These are phyloP conservation scores for Girardinus metallicus DNA, from an alignment of 2,797 vertebrate genomes.

Conservation along the genomic window DNA sequence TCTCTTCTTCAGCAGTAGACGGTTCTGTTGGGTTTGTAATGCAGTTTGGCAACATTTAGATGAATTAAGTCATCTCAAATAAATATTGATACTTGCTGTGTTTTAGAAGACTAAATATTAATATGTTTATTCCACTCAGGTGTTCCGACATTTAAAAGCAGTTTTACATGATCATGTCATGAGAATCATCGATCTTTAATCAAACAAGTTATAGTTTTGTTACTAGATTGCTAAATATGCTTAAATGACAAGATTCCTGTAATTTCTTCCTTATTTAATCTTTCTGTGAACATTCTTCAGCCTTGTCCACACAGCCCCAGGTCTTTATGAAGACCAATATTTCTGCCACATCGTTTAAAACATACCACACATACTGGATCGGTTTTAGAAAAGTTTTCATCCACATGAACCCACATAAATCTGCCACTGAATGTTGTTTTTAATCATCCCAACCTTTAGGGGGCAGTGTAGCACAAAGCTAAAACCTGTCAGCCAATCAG, in stretches of 20 bases:
- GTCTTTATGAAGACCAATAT: background rate
- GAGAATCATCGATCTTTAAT: background rate
- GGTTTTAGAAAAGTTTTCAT: background rate
- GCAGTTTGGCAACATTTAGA: background rate
- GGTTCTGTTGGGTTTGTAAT: background rate
- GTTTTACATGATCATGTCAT: background rate
- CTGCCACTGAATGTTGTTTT: background rate
- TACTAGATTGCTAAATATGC: background rate
- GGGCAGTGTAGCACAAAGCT: background rate
- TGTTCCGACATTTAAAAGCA: background rate
- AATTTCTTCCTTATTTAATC: background rate
- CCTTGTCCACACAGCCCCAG: no score
- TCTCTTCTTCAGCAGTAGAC: background rate
- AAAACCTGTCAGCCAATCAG: background rate
- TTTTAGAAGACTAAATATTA: background rate
- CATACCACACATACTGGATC: background rate
- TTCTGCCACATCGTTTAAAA: background rate
- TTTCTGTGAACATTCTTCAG: background rate
- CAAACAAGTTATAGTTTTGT: background rate
- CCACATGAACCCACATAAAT: background rate
- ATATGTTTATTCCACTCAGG: background rate
- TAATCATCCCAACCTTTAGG: background rate
- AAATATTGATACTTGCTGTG: background rate
- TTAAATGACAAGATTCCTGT: background rate
- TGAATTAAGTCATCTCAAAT: background rate